Evolutionary conservation across 1,140 invertebrate genomes (phyloP).

Genomic region (Zeugodacus cucurbitae): DNA sequence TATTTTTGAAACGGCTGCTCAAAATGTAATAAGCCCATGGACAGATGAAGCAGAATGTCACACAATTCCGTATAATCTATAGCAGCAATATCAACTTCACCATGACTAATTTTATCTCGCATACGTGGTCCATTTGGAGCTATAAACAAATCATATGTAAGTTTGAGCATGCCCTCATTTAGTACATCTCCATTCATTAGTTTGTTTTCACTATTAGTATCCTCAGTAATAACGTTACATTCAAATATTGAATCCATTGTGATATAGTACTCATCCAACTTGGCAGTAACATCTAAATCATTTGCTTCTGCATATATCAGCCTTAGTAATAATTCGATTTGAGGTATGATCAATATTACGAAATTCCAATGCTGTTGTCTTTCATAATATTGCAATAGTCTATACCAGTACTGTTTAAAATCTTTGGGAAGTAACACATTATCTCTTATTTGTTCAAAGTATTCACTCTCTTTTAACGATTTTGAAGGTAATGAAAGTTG

Average conservation of each 20-base stretch:
- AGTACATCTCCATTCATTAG: background rate
- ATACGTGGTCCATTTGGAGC: slow-evolving; percentile 46
- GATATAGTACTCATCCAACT: slow-evolving; percentile 48
- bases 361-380: slow-evolving; percentile 12
- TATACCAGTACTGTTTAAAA: slow-evolving; percentile 41
- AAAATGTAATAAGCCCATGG: background rate
- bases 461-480: background rate
- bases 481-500: background rate
- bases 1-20: slow-evolving; percentile 27
- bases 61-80: slow-evolving; percentile 35
- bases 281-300: slow-evolving; percentile 44
- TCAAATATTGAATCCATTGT: slow-evolving; percentile 50
- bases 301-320: slow-evolving; percentile 46
- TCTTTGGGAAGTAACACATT: background rate
- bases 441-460: background rate
- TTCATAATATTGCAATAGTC: slow-evolving; percentile 38
- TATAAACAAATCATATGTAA: slow-evolving; percentile 47
- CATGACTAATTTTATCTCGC: slow-evolving; percentile 51
- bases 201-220: background rate
- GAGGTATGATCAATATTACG: slow-evolving; percentile 44
- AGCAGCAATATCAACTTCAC: slow-evolving; percentile 42
- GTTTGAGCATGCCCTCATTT: slow-evolving; percentile 27
- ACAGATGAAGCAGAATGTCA: slow-evolving; percentile 32
- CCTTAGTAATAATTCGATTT: slow-evolving; percentile 48
- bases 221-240: background rate